Conservation (phyloP, 2,797 vertebrate genomes). For the Syndactyla subalaris region DNA sequence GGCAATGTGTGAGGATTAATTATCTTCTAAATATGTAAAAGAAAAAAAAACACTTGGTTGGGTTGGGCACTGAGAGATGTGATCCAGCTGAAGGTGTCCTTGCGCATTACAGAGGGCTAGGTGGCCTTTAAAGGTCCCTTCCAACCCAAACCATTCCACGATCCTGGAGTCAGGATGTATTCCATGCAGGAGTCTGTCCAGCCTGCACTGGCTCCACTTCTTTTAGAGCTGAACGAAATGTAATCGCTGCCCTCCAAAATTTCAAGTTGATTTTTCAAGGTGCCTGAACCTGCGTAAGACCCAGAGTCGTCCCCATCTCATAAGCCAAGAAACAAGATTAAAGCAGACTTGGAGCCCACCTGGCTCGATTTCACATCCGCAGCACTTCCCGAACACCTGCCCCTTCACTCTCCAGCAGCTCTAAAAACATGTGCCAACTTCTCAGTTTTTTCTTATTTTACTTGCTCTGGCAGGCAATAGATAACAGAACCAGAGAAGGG, state of each 20-base stretch:
- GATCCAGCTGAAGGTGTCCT: background rate
- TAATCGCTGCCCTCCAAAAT: background rate
- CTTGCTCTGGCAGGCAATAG: background rate
- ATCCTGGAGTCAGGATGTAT: background rate
- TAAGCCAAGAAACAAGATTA: background rate
- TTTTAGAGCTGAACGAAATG: accelerated
- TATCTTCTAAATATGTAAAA: background rate
- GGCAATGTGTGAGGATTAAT: background rate
- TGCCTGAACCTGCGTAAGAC: background rate
- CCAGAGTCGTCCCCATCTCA: background rate
- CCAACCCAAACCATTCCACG: background rate
- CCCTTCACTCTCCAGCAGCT: constrained; percentile 24
- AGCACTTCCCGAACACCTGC: background rate
- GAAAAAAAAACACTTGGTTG: no score
- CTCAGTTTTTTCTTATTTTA: background rate
- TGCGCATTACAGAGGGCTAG: background rate
- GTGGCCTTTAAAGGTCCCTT: background rate
- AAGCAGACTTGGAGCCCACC: background rate
- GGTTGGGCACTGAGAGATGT: background rate
- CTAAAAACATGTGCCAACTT: background rate
- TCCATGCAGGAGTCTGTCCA: background rate
- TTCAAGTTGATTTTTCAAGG: background rate
- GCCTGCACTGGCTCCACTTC: background rate
- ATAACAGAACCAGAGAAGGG: background rate
- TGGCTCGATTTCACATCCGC: background rate